Evolutionary conservation across 1,140 invertebrate species (phyloP).

Genomic region (Eubasilissa regina): DNA sequence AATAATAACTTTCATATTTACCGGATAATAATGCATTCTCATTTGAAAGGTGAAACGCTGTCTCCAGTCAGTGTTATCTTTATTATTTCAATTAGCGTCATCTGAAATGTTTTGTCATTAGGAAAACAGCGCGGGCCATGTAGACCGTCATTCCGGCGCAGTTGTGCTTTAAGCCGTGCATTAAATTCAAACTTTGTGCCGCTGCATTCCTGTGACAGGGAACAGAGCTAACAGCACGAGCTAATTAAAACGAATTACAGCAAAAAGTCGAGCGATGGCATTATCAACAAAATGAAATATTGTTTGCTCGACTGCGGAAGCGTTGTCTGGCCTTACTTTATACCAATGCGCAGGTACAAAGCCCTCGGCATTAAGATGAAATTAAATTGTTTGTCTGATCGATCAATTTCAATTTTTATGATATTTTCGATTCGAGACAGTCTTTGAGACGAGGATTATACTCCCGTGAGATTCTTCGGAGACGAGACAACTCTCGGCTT

Average conservation of each 20-base stretch:
- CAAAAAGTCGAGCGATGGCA: neutral
- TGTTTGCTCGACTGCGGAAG: neutral
- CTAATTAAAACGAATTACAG: slow-evolving; percentile 38
- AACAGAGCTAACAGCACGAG: slow-evolving; percentile 15
- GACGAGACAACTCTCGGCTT: too few species aligned
- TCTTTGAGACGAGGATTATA: too few species aligned
- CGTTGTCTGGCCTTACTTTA: neutral
- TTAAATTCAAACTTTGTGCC: slow-evolving; percentile 46
- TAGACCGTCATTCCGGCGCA: slow-evolving; percentile 1
- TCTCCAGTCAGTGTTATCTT: neutral
- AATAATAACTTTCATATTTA: too few species aligned
- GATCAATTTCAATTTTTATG: too few species aligned
- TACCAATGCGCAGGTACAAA: neutral
- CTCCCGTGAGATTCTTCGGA: too few species aligned
- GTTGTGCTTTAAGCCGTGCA: slow-evolving; percentile 33
- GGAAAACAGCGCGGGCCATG: slow-evolving; percentile 3
- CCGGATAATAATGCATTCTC: too few species aligned
- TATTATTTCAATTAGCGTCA: slow-evolving; percentile 20
- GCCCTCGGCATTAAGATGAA: neutral
- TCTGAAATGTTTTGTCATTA: slow-evolving; percentile 42
- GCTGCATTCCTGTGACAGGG: slow-evolving; percentile 31
- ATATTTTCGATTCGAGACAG: too few species aligned
- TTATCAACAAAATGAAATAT: slow-evolving; percentile 2
- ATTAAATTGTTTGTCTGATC: too few species aligned
- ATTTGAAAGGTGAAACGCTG: too few species aligned